A percentile compares a stretch with the other conserved stretches of the same genome.
Evolutionary conservation across 2,113 vertebrate species (phyloP).

Genomic region (Stictonetta naevosa): DNA sequence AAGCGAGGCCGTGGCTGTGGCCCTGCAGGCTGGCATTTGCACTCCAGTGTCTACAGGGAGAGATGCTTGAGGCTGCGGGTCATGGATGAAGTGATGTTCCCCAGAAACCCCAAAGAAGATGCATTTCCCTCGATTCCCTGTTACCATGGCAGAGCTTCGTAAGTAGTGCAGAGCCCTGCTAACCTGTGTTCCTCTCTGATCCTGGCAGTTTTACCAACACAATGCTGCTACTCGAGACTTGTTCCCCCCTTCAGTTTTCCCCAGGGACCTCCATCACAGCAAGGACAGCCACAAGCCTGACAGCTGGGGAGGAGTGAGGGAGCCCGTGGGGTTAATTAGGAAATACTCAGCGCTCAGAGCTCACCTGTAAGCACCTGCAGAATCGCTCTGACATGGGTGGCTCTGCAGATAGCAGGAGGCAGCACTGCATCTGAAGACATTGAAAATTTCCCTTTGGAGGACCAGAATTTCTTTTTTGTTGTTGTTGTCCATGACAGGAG

Average conservation of each 20-base stretch:
- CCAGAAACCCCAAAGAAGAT: background rate
- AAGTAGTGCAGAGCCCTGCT: background rate
- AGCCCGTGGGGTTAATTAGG: background rate
- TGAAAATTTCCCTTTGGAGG: background rate
- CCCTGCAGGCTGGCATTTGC: background rate
- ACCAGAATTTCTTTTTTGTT: background rate
- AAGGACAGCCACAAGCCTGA: background rate
- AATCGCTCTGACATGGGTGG: background rate
- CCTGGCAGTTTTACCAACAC: background rate
- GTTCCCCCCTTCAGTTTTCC: background rate
- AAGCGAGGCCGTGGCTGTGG: accelerated
- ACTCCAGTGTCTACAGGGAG: accelerated
- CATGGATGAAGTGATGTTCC: accelerated
- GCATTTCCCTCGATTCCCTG: background rate
- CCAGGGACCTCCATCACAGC: background rate
- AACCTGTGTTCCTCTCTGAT: background rate
- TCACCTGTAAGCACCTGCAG: background rate
- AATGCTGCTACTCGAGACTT: accelerated
- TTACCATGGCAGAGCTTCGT: background rate
- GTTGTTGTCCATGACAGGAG: background rate
- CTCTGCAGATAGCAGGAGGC: background rate
- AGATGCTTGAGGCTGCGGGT: background rate
- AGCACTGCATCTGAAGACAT: background rate
- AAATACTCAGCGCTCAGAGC: background rate
- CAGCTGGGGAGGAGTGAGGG: background rate